A percentile compares a stretch with the other conserved stretches of the same genome.
Conservation (phyloP, 2,888 invertebrate genomes). For the Mesopsocus fuscifrons region DNA sequence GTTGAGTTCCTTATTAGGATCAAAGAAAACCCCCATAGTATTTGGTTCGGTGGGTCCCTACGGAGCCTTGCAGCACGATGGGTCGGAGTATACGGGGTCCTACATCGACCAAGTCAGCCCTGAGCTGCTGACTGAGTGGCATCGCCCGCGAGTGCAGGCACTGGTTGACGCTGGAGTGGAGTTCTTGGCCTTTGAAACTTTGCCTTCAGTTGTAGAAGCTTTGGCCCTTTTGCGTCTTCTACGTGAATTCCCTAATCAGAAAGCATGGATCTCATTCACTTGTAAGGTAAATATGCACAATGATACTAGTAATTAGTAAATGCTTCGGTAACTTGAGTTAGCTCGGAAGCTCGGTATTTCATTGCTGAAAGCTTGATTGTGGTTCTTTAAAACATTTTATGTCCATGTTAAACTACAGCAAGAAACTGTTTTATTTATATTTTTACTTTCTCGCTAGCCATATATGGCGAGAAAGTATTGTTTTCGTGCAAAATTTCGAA, state of each 20-base stretch:
- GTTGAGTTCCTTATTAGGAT: too few relatives aligned
- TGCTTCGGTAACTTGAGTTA: too few relatives aligned
- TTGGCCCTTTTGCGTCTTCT: slow-evolving; percentile 61
- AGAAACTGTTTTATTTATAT: too few relatives aligned
- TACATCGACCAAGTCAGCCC: slow-evolving; percentile 47
- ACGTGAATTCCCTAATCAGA: slow-evolving; percentile 52
- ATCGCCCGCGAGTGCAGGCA: slow-evolving; percentile 59
- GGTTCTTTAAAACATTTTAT: too few relatives aligned
- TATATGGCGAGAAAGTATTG: too few relatives aligned
- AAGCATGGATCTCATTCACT: slow-evolving; percentile 78
- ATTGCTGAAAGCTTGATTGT: too few relatives aligned
- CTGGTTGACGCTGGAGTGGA: slow-evolving; percentile 66
- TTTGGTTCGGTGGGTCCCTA: slow-evolving; percentile 87
- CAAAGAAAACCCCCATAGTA: slow-evolving; percentile 33
- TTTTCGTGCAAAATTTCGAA: too few relatives aligned
- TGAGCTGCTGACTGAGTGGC: slow-evolving; percentile 62
- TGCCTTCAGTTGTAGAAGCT: slow-evolving; percentile 71
- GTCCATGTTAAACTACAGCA: too few relatives aligned
- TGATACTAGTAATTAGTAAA: too few relatives aligned
- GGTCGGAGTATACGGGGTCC: slow-evolving; percentile 82
- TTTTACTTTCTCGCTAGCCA: too few relatives aligned
- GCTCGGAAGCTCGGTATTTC: too few relatives aligned
- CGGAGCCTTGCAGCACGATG: slow-evolving; percentile 76
- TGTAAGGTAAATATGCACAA: slow-evolving; percentile 42
- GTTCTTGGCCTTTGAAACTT: slow-evolving; percentile 76